A percentile compares a stretch with the other conserved stretches of the same genome.
phyloP scores from a whole-genome alignment of 2,888 invertebrate genomes.

The Rhyacophila evoluta region DNA sequence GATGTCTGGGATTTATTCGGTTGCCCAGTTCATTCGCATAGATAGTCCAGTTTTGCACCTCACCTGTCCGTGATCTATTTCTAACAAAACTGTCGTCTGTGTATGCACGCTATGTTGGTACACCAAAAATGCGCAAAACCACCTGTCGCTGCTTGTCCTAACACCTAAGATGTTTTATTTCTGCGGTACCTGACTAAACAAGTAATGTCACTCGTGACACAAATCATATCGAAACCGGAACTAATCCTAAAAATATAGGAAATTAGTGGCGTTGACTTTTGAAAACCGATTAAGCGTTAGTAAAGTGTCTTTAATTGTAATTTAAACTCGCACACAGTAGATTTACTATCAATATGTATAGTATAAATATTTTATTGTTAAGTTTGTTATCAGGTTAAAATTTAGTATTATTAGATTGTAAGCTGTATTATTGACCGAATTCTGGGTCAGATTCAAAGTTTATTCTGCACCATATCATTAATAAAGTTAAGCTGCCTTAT shows the following conservation, averaged over 20 bases:
- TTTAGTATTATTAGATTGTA: neutral
- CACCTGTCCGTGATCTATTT: conserved; percentile 9
- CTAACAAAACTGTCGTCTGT: conserved; percentile 14
- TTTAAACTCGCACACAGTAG: too few species aligned
- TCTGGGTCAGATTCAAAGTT: neutral
- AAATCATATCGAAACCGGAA: too few species aligned
- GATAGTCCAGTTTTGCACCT: neutral
- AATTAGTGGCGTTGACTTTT: too few species aligned
- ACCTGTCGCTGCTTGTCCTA: conserved; percentile 18
- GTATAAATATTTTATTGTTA: too few species aligned
- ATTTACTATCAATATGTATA: too few species aligned
- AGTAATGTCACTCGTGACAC: too few species aligned
- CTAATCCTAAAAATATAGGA: too few species aligned
- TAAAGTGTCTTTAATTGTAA: too few species aligned
- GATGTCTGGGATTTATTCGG: neutral
- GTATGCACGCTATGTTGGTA: conserved; percentile 13
- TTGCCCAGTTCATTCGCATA: neutral
- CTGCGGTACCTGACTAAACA: too few species aligned
- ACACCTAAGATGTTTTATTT: neutral
- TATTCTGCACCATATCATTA: neutral
- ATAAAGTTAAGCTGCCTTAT: neutral
- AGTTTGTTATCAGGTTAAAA: too few species aligned
- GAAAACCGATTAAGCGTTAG: too few species aligned
- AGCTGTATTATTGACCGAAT: neutral
- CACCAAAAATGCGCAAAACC: conserved; percentile 5